Evolutionary conservation across 92 coral and sea anemone genomes (phyloP).

Genomic region (Scolanthus callimorphus): DNA sequence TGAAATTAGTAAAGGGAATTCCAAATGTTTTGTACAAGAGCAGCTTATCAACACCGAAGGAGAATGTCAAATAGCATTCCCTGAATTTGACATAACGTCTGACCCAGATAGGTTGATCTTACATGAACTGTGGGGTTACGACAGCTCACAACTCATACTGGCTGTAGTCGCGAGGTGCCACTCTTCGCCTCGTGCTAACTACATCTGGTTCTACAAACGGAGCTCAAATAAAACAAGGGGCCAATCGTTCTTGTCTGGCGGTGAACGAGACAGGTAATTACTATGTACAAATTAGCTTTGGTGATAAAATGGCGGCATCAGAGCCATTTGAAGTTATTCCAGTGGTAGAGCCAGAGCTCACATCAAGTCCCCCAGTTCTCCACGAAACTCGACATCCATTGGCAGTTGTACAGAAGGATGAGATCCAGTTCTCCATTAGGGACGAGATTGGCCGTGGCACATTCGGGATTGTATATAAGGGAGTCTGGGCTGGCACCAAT

Average conservation of each 20-base stretch:
- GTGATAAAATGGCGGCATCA: slow-evolving; percentile 9
- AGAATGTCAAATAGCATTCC: no score
- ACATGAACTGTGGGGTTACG: slow-evolving; percentile 80
- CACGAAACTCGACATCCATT: neutral
- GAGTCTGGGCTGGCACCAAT: no score
- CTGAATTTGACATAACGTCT: no score
- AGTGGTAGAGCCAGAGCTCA: neutral
- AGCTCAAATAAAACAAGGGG: slow-evolving; percentile 43
- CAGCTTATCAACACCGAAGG: no score
- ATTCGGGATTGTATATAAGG: slow-evolving; percentile 59
- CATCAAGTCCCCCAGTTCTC: neutral
- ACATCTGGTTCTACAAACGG: slow-evolving; percentile 39
- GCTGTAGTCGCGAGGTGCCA: slow-evolving; percentile 59
- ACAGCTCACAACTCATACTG: slow-evolving; percentile 22
- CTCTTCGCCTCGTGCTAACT: no score
- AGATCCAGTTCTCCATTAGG: slow-evolving; percentile 27
- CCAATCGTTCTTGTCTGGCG: slow-evolving; percentile 14
- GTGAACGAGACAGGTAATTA: slow-evolving; percentile 28
- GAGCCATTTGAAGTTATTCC: no score
- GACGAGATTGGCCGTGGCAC: slow-evolving; percentile 60
- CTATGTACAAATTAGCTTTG: slow-evolving; percentile 26
- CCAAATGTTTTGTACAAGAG: no score
- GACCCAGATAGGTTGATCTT: no score
- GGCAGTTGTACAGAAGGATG: slow-evolving; percentile 37
- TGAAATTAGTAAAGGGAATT: no score